Percentiles rank a stretch among this genome's conserved stretches.
phyloP scores from a whole-genome alignment of 1,140 invertebrate species.

The Phymastichus coffea region DNA sequence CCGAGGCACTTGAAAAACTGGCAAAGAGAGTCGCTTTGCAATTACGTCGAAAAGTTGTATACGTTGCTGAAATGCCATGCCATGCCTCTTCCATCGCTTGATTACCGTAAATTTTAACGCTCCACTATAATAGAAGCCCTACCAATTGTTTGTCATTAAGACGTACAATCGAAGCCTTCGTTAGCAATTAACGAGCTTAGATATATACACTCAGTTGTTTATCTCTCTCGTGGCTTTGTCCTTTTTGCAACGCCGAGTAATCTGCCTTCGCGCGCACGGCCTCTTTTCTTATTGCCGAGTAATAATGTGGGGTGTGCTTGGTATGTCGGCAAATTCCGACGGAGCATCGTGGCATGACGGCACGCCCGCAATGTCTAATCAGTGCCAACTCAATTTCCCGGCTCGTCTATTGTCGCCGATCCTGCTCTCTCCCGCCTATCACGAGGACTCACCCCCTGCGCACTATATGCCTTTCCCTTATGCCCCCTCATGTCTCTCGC shows the following conservation, averaged over 20 bases:
- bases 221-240: neutral
- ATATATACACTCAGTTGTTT: neutral
- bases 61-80: no score
- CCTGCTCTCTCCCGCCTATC: neutral
- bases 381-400: constrained; percentile 52
- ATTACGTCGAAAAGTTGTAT: no score
- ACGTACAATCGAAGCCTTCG: no score
- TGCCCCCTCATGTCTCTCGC: no score
- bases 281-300: constrained; percentile 10
- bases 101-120: no score
- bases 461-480: neutral
- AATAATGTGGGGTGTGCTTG: constrained; percentile 26
- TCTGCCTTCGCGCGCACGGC: neutral
- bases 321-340: constrained; percentile 46
- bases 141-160: no score
- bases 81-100: no score
- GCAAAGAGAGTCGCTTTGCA: no score
- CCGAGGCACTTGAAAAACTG: no score
- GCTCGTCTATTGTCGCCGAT: constrained; percentile 41
- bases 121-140: no score
- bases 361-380: constrained; percentile 52
- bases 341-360: constrained; percentile 45
- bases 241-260: neutral
- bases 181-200: no score
- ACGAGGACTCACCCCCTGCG: neutral